Evolutionary conservation across 2,113 vertebrate species (phyloP), one percentile per base, ranked within the genome.

Genomic region (Alligator mississippiensis): DNA sequence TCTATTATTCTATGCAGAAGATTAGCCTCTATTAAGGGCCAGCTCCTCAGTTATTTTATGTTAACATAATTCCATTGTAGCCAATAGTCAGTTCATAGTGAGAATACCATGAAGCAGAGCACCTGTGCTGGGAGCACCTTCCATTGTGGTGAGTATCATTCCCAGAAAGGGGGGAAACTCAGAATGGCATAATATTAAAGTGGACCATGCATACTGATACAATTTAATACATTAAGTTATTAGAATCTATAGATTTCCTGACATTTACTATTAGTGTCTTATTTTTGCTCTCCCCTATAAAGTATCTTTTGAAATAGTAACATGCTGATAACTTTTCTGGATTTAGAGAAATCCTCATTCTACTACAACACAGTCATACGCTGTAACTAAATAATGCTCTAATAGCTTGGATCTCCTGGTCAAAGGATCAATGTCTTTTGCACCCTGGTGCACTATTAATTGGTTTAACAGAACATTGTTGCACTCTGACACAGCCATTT

Each of bases 361-460:
- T 76, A 1, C 13, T 11, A n/a, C 84, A 59, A 70, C 68, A 1
- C 30, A 89, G 84, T 59, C 76, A 76, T 77, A 6, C 84, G 91
- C 82, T 22, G 66, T n/a, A 77, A 21, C 22, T 81, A 25, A 72
- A 79, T 72, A 72, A 38, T 38, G 34, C 21, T 38, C 30, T 47
- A 76, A 68, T n/a, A 28, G 30, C 70, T 21, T 64, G 18, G 61
- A 16, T 55, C n/a, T 77, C 25, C 0, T 1, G 60, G 81, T 54
- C 2, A 3, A 38, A 74, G 22, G 2, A 0, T 75, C 47, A 16
- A 0, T 28, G 66, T 4, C 57, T 76, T 77, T 76, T 88, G 57
- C 57, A 68, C 88, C 0, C 0, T 70, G 75, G 60, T 27, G n/a
- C 84, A 1, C 64, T 78, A 64, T 76, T 87, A 72, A 47, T 64